phyloP scores from a whole-genome alignment of 2,797 vertebrate species.

The Platalea minor region DNA sequence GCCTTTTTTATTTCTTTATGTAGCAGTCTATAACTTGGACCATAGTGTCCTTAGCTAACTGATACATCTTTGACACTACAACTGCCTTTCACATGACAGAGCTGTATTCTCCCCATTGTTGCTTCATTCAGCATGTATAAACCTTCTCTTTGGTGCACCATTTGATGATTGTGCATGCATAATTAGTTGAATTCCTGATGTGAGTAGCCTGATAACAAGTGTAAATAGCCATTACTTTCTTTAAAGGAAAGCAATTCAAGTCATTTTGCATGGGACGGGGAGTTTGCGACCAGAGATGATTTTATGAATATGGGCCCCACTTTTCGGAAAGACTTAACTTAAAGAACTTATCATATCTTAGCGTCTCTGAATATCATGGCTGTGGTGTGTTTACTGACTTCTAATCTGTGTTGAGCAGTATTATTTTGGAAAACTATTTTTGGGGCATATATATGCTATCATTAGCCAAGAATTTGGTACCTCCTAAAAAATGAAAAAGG shows the following conservation, averaged over 20 bases:
- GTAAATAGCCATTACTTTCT: slow-evolving; percentile 53
- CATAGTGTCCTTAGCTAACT: neutral
- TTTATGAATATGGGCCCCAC: neutral
- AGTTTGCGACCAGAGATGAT: neutral
- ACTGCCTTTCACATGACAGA: slow-evolving; percentile 6
- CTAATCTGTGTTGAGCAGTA: neutral
- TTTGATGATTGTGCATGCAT: slow-evolving; percentile 54
- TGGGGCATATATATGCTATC: neutral
- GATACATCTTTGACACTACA: neutral
- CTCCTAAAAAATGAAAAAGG: neutral
- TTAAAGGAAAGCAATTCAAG: neutral
- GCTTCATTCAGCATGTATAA: slow-evolving; percentile 30
- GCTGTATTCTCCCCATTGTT: neutral
- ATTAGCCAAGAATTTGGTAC: neutral
- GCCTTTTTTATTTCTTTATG: neutral
- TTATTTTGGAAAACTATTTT: neutral
- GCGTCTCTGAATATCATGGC: neutral
- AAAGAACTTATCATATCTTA: neutral
- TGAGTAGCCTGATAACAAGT: slow-evolving; percentile 25
- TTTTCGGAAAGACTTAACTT: neutral
- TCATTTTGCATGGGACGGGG: neutral
- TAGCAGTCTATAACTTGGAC: neutral
- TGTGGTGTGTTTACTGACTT: neutral
- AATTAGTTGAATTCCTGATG: slow-evolving; percentile 30
- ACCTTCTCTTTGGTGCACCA: neutral